Conservation (phyloP, 1,140 invertebrate genomes). For the Sesamia nonagrioides region DNA sequence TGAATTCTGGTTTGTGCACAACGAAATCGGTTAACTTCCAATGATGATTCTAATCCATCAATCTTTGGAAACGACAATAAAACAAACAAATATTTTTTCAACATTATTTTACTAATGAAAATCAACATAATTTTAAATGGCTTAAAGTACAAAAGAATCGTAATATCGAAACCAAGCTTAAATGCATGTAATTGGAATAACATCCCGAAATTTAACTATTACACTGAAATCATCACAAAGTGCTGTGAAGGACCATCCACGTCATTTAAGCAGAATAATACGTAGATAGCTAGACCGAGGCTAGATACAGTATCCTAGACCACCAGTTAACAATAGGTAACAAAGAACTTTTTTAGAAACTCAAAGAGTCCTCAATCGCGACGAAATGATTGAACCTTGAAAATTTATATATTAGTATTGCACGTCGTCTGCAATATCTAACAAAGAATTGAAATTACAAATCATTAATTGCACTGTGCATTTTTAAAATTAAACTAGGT, state of each 20-base stretch:
- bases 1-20: too few species aligned
- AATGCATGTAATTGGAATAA: conserved; percentile 6
- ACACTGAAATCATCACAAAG: neutral
- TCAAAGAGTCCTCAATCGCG: too few species aligned
- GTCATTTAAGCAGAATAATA: neutral
- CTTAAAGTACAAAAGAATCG: neutral
- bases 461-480: neutral
- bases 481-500: neutral
- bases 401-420: too few species aligned
- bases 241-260: neutral
- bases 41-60: too few species aligned
- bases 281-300: neutral
- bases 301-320: neutral
- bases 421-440: too few species aligned
- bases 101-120: conserved; percentile 27
- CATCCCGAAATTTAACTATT: neutral
- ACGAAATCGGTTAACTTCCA: too few species aligned
- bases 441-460: too few species aligned
- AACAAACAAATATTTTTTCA: neutral
- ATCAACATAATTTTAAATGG: conserved; percentile 18
- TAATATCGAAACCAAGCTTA: neutral
- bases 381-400: too few species aligned
- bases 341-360: too few species aligned
- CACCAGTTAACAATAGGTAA: too few species aligned
- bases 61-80: too few species aligned